Evolutionary conservation across 2,113 vertebrate genomes (phyloP).

Genomic region (Calidris pugnax): DNA sequence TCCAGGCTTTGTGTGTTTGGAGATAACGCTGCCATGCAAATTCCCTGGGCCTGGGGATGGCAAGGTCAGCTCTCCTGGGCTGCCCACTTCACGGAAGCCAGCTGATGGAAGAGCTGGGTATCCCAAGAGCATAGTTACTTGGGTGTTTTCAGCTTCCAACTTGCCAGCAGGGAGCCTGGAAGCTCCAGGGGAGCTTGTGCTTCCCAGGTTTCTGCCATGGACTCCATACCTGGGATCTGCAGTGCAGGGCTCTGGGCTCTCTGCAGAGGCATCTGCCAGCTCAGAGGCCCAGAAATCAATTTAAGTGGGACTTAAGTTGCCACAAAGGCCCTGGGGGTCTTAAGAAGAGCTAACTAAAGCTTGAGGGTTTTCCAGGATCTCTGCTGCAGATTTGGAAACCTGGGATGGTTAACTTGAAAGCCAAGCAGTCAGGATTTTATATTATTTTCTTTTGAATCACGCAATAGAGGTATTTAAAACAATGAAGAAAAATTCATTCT

Average conservation of each 20-base stretch:
- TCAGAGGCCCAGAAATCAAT: neutral
- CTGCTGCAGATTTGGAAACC: neutral
- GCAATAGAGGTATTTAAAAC: neutral
- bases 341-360: neutral
- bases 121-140: neutral
- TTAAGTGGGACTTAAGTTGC: neutral
- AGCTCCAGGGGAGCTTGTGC: neutral
- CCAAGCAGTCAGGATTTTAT: neutral
- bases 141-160: neutral
- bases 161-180: constrained; percentile 22
- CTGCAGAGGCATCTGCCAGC: neutral
- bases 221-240: neutral
- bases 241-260: neutral
- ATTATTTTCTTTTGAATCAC: neutral
- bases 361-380: neutral
- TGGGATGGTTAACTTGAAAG: neutral
- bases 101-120: neutral
- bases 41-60: neutral
- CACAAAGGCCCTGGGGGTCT: neutral
- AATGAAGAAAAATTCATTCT: neutral
- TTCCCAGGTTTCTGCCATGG: neutral
- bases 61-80: neutral
- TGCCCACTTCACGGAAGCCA: neutral
- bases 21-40: neutral
- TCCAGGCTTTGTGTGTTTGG: neutral